A percentile compares a stretch with the other conserved stretches of the same genome.
Conservation (phyloP, 2,797 vertebrate genomes). For the Lepilemur septentrionalis region DNA sequence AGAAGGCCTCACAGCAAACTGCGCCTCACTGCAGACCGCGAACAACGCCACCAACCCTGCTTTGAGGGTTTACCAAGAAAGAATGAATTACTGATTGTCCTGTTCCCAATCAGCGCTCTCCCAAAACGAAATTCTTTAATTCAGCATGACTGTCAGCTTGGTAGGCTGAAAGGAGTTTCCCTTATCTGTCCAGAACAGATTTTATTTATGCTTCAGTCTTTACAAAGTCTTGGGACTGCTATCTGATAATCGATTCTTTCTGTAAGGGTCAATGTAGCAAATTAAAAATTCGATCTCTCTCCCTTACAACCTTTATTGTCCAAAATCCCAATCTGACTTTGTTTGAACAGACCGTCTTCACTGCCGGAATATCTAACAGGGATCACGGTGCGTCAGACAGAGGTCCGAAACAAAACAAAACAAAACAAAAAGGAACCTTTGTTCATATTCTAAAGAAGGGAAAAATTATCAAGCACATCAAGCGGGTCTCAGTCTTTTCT, state of each 20-base stretch:
- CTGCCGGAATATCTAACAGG: neutral
- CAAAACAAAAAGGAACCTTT: neutral
- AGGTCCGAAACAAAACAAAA: neutral
- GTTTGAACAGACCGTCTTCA: neutral
- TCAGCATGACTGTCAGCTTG: neutral
- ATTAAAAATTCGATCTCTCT: constrained; percentile 39
- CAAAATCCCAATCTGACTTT: neutral
- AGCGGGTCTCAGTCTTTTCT: neutral
- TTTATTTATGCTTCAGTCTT: neutral
- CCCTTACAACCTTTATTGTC: neutral
- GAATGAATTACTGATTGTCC: neutral
- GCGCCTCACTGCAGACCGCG: neutral
- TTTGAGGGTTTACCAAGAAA: neutral
- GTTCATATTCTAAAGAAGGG: neutral
- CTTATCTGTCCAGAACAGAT: constrained; percentile 40
- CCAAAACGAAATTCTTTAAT: neutral
- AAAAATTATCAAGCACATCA: neutral
- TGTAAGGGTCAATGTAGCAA: neutral
- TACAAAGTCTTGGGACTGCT: neutral
- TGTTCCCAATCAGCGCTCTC: neutral
- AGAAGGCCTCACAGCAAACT: neutral
- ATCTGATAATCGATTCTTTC: constrained; percentile 37
- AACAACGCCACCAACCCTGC: neutral
- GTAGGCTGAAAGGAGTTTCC: neutral
- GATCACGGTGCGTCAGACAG: neutral